Percentiles rank a stretch among this genome's conserved stretches.
These are phyloP conservation scores for Actinia equina DNA, from an alignment of 64 coral and sea anemone genomes.

Conservation along the genomic window DNA sequence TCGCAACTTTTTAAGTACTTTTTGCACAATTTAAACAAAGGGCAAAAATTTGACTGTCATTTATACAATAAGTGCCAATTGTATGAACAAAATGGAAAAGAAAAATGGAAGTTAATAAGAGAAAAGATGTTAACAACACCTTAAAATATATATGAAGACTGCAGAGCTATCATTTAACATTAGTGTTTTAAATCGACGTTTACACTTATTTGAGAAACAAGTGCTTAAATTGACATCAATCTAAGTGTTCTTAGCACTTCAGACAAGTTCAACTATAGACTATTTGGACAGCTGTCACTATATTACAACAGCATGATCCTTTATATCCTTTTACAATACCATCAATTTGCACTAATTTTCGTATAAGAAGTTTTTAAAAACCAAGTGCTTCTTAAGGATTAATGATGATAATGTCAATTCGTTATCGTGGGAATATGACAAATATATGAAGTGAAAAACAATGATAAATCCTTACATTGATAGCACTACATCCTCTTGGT, in stretches of 20 bases:
- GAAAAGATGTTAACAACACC: neutral
- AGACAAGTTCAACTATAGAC: neutral
- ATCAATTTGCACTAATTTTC: neutral
- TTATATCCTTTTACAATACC: neutral
- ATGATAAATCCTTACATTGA: neutral
- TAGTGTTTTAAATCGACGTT: neutral
- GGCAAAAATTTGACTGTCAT: too few species aligned
- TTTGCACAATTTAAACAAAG: too few species aligned
- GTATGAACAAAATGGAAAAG: too few species aligned
- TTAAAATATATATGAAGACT: neutral
- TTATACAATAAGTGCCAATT: too few species aligned
- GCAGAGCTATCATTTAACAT: neutral
- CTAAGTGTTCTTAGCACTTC: neutral
- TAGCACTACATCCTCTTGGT: neutral
- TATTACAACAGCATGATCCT: neutral
- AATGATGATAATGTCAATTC: neutral
- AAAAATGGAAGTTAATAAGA: neutral
- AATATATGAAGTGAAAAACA: neutral
- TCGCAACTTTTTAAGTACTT: too few species aligned
- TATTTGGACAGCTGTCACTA: neutral
- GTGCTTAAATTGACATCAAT: neutral
- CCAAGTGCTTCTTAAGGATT: neutral
- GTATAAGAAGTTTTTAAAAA: neutral
- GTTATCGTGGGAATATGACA: neutral
- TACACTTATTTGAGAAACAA: neutral